Evolutionary conservation across 1,140 invertebrate genomes (phyloP), one percentile per base, ranked within the genome.

Genomic region (Oryzaephilus surinamensis): DNA sequence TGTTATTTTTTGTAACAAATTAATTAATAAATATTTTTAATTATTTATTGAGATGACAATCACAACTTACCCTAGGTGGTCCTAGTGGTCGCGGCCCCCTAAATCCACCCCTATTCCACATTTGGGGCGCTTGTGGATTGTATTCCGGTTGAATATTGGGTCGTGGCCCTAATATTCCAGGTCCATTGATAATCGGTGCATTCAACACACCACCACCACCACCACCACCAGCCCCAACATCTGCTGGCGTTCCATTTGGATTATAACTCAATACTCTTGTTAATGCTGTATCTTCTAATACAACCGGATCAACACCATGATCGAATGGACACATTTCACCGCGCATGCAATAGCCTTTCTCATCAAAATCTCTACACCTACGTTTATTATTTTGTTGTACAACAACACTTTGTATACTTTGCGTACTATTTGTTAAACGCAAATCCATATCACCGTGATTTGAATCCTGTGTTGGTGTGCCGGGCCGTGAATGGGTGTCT

Each of bases 261-360:
- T 67, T 65, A 45, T 73, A 76, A 6, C 8, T 67, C 21, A 78
- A 53, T 17, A 76, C 72, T 3, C 65, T 58, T 41, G 69, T 71
- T 2, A 76, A 45, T 13, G 73, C 64, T 4, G 85, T 74, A 62
- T 92, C 87, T 57, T 97, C 91, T 10, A 97, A 66, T 2, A 97
- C 85, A 0, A 97, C 85, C 2, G 93, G 92, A 66, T 97, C 92
- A 3, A 76, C 73, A 10, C 94, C 93, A 66, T 97, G 93, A 68
- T 97, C 92, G 70, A 78, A 97, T 11, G 85, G 89, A 65, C 94
- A 97, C 29, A 91, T 73, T 64, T 97, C 92, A 6, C 93, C 93
- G 17, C 86, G 71, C 76, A 96, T 90, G 61, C 94, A 97, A 57
- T 87, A 95, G 2, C 93, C 92, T 63, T 60, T 58, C 32, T 63